phyloP scores from a whole-genome alignment of 2,888 invertebrate species.

The Strigamia transsilvanica region DNA sequence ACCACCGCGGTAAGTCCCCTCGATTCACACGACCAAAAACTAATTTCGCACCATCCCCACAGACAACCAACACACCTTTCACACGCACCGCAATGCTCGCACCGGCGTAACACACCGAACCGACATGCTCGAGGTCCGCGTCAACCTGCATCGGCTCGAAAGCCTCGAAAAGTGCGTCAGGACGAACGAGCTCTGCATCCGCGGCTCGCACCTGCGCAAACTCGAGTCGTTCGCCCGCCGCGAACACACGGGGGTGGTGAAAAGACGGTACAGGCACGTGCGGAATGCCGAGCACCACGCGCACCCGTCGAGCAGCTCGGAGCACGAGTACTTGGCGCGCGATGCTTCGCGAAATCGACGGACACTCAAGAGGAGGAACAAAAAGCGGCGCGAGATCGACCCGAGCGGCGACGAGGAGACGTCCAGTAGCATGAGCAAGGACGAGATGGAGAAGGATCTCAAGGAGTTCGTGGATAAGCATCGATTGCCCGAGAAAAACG shows the following conservation, averaged over 20 bases:
- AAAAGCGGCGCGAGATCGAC: neutral
- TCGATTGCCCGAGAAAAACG: neutral
- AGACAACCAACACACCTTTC: too few species aligned
- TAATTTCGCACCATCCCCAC: too few species aligned
- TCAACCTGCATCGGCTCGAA: neutral
- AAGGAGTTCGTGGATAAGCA: neutral
- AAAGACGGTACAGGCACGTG: neutral
- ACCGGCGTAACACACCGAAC: too few species aligned
- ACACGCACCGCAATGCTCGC: too few species aligned
- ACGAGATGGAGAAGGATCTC: neutral
- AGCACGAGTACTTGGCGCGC: too few species aligned
- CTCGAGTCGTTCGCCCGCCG: neutral
- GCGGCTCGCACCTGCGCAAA: neutral
- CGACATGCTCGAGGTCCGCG: neutral
- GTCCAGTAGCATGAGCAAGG: neutral
- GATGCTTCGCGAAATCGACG: too few species aligned
- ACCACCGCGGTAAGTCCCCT: neutral
- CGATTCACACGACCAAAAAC: too few species aligned
- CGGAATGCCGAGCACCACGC: too few species aligned
- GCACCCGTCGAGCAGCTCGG: too few species aligned
- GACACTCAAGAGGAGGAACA: neutral
- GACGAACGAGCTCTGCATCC: neutral
- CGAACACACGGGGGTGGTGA: neutral
- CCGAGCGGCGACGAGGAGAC: neutral
- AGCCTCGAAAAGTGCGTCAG: neutral